phyloP scores from a whole-genome alignment of 1,140 invertebrate genomes.

The Halyomorpha halys region DNA sequence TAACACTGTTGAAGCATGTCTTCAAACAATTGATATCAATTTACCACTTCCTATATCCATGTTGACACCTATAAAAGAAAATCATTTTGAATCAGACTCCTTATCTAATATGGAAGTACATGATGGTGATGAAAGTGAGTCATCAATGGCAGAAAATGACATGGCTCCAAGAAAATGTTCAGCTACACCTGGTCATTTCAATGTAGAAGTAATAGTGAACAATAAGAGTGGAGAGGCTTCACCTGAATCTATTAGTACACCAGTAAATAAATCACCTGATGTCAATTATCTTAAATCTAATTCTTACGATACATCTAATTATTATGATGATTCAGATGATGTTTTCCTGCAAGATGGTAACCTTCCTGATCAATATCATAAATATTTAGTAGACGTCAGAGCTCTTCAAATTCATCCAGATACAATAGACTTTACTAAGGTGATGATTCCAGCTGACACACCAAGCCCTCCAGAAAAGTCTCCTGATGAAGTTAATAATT shows the following conservation, averaged over 20 bases:
- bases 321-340: conserved; percentile 20
- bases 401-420: conserved; percentile 21
- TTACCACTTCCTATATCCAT: conserved; percentile 25
- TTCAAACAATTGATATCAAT: conserved; percentile 13
- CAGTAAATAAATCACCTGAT: neutral
- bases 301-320: neutral
- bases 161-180: neutral
- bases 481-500: conserved; percentile 6
- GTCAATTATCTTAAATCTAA: conserved; percentile 8
- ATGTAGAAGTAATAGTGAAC: conserved; percentile 24
- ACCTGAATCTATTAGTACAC: neutral
- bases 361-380: conserved; percentile 22
- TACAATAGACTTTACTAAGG: conserved; percentile 20
- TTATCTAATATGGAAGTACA: conserved; percentile 18
- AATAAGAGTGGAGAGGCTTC: conserved; percentile 11
- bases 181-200: conserved; percentile 22
- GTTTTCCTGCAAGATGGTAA: conserved; percentile 22
- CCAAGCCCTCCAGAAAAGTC: conserved; percentile 13
- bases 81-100: conserved; percentile 24
- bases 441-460: conserved; percentile 21
- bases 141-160: conserved; percentile 1
- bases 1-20: conserved; percentile 12
- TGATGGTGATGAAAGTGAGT: conserved; percentile 20
- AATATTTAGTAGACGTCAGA: conserved; percentile 26
- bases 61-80: conserved; percentile 28